These are phyloP conservation scores for Lasioglossum vierecki DNA, from an alignment of 2,888 invertebrate species.

Conservation along the genomic window DNA sequence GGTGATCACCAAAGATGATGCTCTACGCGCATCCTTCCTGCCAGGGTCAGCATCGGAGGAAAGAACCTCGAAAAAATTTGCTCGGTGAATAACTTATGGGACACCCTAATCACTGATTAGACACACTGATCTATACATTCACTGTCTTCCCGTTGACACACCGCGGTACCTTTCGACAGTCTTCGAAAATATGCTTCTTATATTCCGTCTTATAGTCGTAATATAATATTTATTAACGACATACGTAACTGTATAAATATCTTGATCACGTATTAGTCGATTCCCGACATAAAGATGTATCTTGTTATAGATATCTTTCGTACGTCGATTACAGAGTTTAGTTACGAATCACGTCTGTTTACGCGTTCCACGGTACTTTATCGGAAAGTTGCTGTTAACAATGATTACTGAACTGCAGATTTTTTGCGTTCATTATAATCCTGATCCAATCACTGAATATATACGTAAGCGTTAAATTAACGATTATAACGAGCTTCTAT, in stretches of 20 bases:
- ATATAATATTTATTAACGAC: not conserved
- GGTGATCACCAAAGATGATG: constrained; percentile 59
- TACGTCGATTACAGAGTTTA: not conserved
- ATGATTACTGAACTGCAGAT: not conserved
- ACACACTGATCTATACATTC: not conserved
- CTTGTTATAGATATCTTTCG: not conserved
- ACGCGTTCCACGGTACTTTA: not conserved
- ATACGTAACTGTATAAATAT: not conserved
- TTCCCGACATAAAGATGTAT: not conserved
- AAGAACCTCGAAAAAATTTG: constrained; percentile 41
- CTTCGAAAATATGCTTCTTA: not conserved
- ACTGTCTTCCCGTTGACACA: not conserved
- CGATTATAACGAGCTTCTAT: not conserved
- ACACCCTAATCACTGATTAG: constrained; percentile 6
- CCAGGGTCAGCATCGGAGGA: constrained; percentile 48
- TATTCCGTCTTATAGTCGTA: not conserved
- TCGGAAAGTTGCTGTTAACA: not conserved
- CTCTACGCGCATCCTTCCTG: constrained; percentile 53
- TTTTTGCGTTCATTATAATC: not conserved
- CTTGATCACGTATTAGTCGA: not conserved
- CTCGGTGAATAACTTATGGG: constrained; percentile 38
- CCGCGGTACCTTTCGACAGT: not conserved
- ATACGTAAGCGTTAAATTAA: not conserved
- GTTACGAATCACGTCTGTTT: constrained; percentile 11
- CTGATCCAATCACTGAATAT: not conserved